These are phyloP conservation scores for Coregonus sp. DNA, from an alignment of 2,797 vertebrate genomes.

Conservation along the genomic window DNA sequence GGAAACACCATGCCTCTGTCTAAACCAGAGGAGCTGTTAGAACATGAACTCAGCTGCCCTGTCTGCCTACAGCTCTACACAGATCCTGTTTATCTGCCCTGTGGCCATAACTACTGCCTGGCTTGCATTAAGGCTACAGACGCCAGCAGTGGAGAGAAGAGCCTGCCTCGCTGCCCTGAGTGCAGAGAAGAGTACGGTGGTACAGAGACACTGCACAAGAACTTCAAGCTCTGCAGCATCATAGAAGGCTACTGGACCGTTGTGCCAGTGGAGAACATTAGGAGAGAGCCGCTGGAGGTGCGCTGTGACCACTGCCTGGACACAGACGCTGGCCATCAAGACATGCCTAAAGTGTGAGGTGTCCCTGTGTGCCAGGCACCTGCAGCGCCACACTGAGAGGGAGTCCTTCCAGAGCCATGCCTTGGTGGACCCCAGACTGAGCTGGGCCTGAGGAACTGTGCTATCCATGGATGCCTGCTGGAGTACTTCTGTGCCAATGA, in stretches of 20 bases:
- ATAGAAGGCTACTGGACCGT: slow-evolving; percentile 64
- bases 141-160: neutral
- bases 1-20: slow-evolving; percentile 49
- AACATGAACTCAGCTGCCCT: slow-evolving; percentile 73
- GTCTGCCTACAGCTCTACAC: slow-evolving; percentile 72
- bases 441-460: slow-evolving; percentile 50
- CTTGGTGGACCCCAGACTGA: slow-evolving; percentile 52
- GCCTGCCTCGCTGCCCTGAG: slow-evolving; percentile 64
- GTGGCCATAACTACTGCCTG: slow-evolving; percentile 78
- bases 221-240: slow-evolving; percentile 75
- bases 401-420: slow-evolving; percentile 56
- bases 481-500: slow-evolving; percentile 76
- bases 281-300: neutral
- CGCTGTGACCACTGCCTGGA: slow-evolving; percentile 72
- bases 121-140: slow-evolving; percentile 55
- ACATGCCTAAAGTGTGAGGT: slow-evolving; percentile 74
- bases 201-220: slow-evolving; percentile 59
- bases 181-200: slow-evolving; percentile 65
- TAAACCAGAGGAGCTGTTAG: slow-evolving; percentile 55
- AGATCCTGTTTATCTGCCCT: slow-evolving; percentile 68
- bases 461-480: slow-evolving; percentile 57
- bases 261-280: neutral
- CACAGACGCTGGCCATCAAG: slow-evolving; percentile 53
- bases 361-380: slow-evolving; percentile 75
- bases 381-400: slow-evolving; percentile 69